These are phyloP conservation scores for Brachypteracias leptosomus DNA, from an alignment of 2,113 vertebrate species.

Conservation along the genomic window DNA sequence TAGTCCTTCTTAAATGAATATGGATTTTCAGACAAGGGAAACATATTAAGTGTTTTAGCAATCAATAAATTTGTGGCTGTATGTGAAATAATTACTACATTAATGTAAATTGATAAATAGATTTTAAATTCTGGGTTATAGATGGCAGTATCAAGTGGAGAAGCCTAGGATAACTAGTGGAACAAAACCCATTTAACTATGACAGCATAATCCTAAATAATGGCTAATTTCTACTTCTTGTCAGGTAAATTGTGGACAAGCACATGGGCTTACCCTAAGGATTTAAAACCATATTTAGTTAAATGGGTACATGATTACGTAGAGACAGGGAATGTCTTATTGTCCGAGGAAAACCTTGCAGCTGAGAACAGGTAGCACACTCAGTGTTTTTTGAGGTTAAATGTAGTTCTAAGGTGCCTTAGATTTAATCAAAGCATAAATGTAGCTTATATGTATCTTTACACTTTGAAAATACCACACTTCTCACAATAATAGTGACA, in stretches of 20 bases:
- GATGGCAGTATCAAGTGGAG: not conserved
- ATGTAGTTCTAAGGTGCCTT: not conserved
- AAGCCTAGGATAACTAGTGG: not conserved
- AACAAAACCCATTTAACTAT: not conserved
- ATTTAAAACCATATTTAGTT: not conserved
- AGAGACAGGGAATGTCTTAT: not conserved
- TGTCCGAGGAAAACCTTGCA: not conserved
- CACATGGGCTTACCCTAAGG: not conserved
- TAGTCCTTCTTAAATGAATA: not conserved
- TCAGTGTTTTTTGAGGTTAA: not conserved
- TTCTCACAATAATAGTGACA: not conserved
- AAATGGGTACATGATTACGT: not conserved
- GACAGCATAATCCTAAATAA: not conserved
- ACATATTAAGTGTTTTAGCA: not conserved
- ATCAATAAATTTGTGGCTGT: not conserved
- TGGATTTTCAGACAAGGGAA: not conserved
- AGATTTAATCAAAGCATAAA: not conserved
- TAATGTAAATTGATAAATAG: not conserved
- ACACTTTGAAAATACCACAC: not conserved
- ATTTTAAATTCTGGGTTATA: not conserved
- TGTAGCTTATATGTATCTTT: not conserved
- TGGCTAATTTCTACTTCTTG: not conserved
- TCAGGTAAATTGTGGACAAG: not conserved
- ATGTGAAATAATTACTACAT: not conserved
- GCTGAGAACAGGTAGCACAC: not conserved